Evolutionary conservation across 2,888 invertebrate species (phyloP), one percentile per base, ranked within the genome.

Genomic region (Crossocerus cetratus): DNA sequence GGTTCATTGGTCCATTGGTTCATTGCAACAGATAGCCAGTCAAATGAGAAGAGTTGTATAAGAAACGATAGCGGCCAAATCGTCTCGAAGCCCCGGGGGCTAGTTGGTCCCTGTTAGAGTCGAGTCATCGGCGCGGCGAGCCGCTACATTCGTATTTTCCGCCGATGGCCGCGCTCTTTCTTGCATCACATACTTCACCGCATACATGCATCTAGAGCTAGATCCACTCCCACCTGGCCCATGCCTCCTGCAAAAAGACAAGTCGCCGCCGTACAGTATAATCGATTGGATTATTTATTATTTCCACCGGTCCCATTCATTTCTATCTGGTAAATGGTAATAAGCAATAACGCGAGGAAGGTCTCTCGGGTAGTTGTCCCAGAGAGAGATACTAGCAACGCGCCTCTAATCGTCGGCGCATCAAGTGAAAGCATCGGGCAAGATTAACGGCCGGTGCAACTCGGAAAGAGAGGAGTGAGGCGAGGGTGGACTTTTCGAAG

Each of bases 281-380:
- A 66, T 44, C 74, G 70, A 67, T 65, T 44, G 66, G 63, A 63
- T 64, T 74, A 65, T 74, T 76, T 70, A 74, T 76, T 76, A 76
- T 57, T 58, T 57, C 64, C 64, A 57, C 0, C 2, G 42, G 63
- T 61, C 70, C 64, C 61, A 59, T 66, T 74, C 58, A 56, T 13
- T 43, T 20, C 14, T 18, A 13, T 22, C 11, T 23, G 64, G 61
- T 66, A 66, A 65, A 32, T 32, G 32, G 32, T 32, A 32, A 32
- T 5, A 32, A 32, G 32, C 32, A 32, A 32, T 32, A 8, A 32
- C 32, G n/a, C n/a, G 8, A 3, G 32, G 32, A 32, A 8, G 1
- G 8, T 1, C 5, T 32, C 8, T 32, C 8, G 5, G 11, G 11
- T 32, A 3, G 8, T 32, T 32, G 32, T 32, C 11, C 0, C 2